phyloP scores from a whole-genome alignment of 2,797 vertebrate genomes.

The Poeciliopsis presidionis region DNA sequence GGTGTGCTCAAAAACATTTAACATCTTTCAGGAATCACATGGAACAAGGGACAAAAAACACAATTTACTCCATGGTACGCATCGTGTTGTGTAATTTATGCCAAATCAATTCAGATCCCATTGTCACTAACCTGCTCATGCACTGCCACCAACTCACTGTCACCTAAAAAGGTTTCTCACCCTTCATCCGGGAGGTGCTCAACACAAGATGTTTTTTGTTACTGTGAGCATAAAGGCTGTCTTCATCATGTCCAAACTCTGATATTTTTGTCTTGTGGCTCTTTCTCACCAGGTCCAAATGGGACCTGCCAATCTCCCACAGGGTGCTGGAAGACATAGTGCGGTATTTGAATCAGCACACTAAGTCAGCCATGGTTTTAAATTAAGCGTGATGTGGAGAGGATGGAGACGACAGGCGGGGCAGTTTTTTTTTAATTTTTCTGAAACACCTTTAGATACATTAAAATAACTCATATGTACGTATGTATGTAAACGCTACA shows the following conservation, averaged over 20 bases:
- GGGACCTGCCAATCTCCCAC: slow-evolving; percentile 81
- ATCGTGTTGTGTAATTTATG: slow-evolving; percentile 38
- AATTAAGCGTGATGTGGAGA: slow-evolving; percentile 82
- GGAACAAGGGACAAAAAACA: slow-evolving; percentile 52
- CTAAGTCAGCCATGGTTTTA: slow-evolving; percentile 82
- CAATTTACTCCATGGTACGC: slow-evolving; percentile 60
- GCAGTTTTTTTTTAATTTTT: neutral
- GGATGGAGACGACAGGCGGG: slow-evolving; percentile 15
- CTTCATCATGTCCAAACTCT: slow-evolving; percentile 74
- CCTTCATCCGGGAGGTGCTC: slow-evolving; percentile 68
- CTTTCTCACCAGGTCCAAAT: slow-evolving; percentile 72
- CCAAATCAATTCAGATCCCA: slow-evolving; percentile 19
- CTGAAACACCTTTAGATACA: slow-evolving; percentile 70
- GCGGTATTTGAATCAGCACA: slow-evolving; percentile 80
- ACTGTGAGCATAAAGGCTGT: slow-evolving; percentile 75
- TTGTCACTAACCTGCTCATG: slow-evolving; percentile 44
- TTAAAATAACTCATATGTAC: slow-evolving; percentile 71
- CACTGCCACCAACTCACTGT: slow-evolving; percentile 44
- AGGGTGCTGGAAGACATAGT: slow-evolving; percentile 80
- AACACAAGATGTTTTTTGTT: slow-evolving; percentile 78
- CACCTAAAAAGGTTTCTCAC: slow-evolving; percentile 53
- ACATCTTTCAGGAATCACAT: slow-evolving; percentile 53
- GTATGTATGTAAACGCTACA: slow-evolving; percentile 53
- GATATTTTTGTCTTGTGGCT: slow-evolving; percentile 85
- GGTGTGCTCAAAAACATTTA: slow-evolving; percentile 19